phyloP scores from a whole-genome alignment of 2,888 invertebrate species.

The Junonia oenone region DNA sequence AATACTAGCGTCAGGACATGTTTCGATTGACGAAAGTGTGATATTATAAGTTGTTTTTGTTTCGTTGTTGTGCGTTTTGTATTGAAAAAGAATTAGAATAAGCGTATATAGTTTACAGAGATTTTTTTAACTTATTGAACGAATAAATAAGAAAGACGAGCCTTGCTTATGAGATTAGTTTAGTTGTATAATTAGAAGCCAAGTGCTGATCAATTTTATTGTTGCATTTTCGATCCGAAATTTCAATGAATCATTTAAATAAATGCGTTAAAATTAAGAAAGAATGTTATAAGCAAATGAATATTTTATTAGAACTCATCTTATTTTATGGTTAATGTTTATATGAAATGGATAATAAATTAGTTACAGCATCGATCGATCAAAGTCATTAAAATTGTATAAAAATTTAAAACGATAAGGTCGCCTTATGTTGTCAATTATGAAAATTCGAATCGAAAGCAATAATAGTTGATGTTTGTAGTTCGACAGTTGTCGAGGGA shows the following conservation, averaged over 20 bases:
- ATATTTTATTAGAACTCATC: slow-evolving; percentile 1
- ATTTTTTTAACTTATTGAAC: slow-evolving; percentile 69
- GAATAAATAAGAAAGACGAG: slow-evolving; percentile 76
- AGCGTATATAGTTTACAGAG: slow-evolving; percentile 58
- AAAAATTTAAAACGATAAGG: slow-evolving; percentile 14
- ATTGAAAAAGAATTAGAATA: slow-evolving; percentile 61
- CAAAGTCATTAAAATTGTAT: background rate
- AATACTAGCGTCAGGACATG: slow-evolving; percentile 51
- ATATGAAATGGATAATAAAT: background rate
- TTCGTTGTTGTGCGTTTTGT: slow-evolving; percentile 77
- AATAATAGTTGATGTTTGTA: slow-evolving; percentile 50
- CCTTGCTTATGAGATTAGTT: slow-evolving; percentile 75
- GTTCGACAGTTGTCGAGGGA: slow-evolving; percentile 62
- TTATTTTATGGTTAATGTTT: background rate
- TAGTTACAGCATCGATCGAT: background rate
- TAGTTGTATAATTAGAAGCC: slow-evolving; percentile 67
- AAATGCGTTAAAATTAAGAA: background rate
- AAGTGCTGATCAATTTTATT: slow-evolving; percentile 43
- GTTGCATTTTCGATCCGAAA: slow-evolving; percentile 42
- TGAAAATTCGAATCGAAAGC: slow-evolving; percentile 48
- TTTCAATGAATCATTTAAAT: slow-evolving; percentile 27
- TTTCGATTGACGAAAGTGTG: slow-evolving; percentile 70
- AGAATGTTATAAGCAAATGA: background rate
- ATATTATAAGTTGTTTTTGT: slow-evolving; percentile 76
- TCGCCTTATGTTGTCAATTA: slow-evolving; percentile 32